Percentiles rank a stretch among this genome's conserved stretches.
These are phyloP conservation scores for Cheirogaleus major DNA, from an alignment of 2,797 vertebrate genomes.

Conservation along the genomic window DNA sequence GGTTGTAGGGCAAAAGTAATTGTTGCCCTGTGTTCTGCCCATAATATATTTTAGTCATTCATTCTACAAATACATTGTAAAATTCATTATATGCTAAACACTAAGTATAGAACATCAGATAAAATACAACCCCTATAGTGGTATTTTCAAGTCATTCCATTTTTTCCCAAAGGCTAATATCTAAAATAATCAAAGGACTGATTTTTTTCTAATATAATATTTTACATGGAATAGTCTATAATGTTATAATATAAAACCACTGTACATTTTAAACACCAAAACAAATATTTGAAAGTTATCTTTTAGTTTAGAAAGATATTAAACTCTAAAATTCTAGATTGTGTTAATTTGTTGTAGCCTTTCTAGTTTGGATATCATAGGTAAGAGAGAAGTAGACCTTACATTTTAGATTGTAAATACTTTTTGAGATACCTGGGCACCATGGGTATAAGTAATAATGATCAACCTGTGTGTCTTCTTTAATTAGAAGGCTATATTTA, in stretches of 20 bases:
- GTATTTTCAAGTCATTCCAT: background rate
- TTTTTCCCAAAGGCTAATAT: background rate
- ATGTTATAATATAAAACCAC: background rate
- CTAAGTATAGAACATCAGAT: background rate
- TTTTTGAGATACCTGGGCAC: slow-evolving; percentile 20
- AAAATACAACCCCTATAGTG: background rate
- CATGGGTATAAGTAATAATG: background rate
- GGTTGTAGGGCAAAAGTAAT: background rate
- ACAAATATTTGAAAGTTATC: background rate
- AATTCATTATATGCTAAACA: background rate
- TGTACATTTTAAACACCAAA: slow-evolving; percentile 1
- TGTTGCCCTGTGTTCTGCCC: background rate
- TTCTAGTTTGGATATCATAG: slow-evolving; percentile 41
- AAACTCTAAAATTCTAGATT: background rate
- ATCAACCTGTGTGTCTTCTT: slow-evolving; percentile 28
- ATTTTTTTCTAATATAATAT: background rate
- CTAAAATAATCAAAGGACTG: background rate
- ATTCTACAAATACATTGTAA: background rate
- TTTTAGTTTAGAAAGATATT: slow-evolving; percentile 28
- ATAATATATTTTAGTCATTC: background rate
- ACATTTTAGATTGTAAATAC: slow-evolving; percentile 21
- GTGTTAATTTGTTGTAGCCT: background rate
- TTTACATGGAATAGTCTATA: background rate
- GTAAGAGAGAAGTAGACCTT: background rate
- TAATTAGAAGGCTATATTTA: background rate